Percentiles rank a stretch among this genome's conserved stretches.
phyloP scores from a whole-genome alignment of 2,888 invertebrate genomes.

The Ophraella communa region DNA sequence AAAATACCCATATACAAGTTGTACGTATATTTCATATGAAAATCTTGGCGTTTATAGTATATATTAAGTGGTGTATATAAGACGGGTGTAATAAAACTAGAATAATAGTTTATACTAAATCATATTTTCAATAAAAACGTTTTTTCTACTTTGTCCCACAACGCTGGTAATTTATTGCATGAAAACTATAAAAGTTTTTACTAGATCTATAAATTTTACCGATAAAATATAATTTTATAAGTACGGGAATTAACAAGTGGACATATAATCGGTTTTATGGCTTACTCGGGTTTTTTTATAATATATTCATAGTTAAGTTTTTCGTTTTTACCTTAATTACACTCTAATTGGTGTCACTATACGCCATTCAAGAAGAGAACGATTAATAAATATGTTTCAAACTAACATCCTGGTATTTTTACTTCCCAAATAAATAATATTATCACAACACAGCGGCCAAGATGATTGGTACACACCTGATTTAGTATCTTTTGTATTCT shows the following conservation, averaged over 20 bases:
- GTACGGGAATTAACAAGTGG: constrained; percentile 15
- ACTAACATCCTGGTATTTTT: too few relatives aligned
- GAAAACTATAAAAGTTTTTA: constrained; percentile 56
- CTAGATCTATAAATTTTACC: constrained; percentile 54
- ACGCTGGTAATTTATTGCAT: constrained; percentile 51
- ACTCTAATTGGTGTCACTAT: too few relatives aligned
- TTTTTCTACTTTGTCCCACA: constrained; percentile 43
- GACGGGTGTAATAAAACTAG: constrained; percentile 47
- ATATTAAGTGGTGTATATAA: constrained; percentile 41
- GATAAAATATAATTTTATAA: constrained; percentile 49
- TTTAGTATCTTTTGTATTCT: too few relatives aligned
- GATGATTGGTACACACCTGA: too few relatives aligned
- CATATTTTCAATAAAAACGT: constrained; percentile 59
- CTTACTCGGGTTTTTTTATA: constrained; percentile 7
- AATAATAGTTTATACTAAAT: constrained; percentile 51
- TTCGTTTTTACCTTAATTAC: too few relatives aligned
- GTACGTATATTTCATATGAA: constrained; percentile 45
- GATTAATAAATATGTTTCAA: too few relatives aligned
- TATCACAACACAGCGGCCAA: too few relatives aligned
- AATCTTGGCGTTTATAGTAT: constrained; percentile 49
- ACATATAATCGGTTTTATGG: constrained; percentile 14
- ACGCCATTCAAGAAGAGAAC: too few relatives aligned
- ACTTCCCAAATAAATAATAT: too few relatives aligned
- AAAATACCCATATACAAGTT: constrained; percentile 24
- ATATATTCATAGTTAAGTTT: constrained; percentile 6